Conservation (phyloP, 2,797 vertebrate species). For the Ctenopoma multispine region DNA sequence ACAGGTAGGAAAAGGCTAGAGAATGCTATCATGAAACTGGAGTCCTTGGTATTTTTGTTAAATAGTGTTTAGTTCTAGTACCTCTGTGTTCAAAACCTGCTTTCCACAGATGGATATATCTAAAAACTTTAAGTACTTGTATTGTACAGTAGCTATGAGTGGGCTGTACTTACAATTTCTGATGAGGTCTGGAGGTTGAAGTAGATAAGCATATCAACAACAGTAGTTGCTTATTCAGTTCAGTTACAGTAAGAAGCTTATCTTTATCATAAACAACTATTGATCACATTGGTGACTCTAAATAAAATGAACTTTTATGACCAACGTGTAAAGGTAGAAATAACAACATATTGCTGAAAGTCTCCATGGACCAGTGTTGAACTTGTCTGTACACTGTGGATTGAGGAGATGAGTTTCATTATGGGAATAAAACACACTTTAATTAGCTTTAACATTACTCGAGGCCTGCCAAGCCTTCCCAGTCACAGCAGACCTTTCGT, state of each 20-base stretch:
- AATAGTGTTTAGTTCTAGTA: not conserved
- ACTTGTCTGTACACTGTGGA: conserved; percentile 57
- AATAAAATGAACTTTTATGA: conserved; percentile 41
- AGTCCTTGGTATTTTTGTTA: conserved; percentile 20
- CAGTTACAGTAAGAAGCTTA: not conserved
- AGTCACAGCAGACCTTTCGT: conserved; percentile 79
- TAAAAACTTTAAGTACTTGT: not conserved
- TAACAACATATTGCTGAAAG: conserved; percentile 34
- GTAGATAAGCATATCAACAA: not conserved
- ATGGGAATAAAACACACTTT: conserved; percentile 78
- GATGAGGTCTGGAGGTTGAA: not conserved
- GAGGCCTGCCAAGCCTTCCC: conserved; percentile 67
- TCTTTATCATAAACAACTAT: not conserved
- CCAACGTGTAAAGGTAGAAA: conserved; percentile 45
- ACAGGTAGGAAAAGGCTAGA: not conserved
- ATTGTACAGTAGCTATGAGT: not conserved
- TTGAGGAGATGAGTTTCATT: conserved; percentile 77
- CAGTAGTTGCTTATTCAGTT: not conserved
- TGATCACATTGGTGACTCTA: conserved; percentile 11
- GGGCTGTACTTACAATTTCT: not conserved
- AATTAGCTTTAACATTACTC: conserved; percentile 82
- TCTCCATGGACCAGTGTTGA: conserved; percentile 56
- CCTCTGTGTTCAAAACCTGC: conserved; percentile 2
- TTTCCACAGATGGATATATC: conserved; percentile 9
- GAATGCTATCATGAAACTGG: conserved; percentile 15